Evolutionary conservation across 2,888 invertebrate species (phyloP).

Genomic region (Parascotia fuliginaria): DNA sequence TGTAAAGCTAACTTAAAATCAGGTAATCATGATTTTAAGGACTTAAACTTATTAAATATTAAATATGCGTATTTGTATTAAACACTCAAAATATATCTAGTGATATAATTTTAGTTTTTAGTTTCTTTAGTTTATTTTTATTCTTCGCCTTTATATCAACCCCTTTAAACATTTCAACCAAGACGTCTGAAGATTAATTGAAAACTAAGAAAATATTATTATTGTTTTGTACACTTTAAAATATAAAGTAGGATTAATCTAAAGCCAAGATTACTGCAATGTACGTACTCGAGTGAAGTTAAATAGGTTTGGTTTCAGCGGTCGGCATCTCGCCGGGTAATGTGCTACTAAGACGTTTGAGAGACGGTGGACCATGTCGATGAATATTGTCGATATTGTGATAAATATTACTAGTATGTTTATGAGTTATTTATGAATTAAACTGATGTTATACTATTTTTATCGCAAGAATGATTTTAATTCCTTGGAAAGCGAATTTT

Average conservation of each 20-base stretch:
- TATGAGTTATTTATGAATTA: neutral
- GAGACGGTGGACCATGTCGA: conserved; percentile 19
- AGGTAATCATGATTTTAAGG: no score
- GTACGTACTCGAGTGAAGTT: conserved; percentile 60
- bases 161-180: neutral
- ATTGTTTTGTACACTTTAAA: conserved; percentile 41
- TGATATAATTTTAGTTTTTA: no score
- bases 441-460: no score
- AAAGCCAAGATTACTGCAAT: conserved; percentile 54
- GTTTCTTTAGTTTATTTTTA: no score
- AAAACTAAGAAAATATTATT: conserved; percentile 34
- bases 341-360: conserved; percentile 44
- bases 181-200: conserved; percentile 21
- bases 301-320: conserved; percentile 68
- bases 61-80: no score
- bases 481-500: no score
- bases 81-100: no score
- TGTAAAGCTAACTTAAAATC: no score
- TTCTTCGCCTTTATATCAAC: neutral
- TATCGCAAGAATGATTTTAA: no score
- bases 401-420: neutral
- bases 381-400: conserved; percentile 20
- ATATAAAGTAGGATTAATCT: conserved; percentile 55
- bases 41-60: no score
- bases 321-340: conserved; percentile 53